Evolutionary conservation across 2,113 vertebrate genomes (phyloP).

Genomic region (Anoura caudifer): DNA sequence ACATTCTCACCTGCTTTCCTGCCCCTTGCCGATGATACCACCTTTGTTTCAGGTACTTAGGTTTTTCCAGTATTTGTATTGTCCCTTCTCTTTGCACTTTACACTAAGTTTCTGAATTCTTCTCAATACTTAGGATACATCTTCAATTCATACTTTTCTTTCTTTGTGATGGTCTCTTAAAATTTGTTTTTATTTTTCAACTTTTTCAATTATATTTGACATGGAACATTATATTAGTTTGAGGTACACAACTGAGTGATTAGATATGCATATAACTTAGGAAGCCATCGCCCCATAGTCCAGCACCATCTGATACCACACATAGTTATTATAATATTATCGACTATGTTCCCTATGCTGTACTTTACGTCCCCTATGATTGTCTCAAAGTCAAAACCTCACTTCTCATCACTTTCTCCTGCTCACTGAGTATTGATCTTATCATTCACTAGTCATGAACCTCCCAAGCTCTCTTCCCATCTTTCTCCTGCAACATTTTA

Average conservation of each 20-base stretch:
- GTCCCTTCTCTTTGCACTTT: background rate
- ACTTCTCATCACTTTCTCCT: background rate
- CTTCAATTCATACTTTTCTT: background rate
- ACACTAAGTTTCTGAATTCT: background rate
- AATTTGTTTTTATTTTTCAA: background rate
- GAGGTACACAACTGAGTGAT: background rate
- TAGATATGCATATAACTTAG: background rate
- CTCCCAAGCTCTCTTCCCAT: background rate
- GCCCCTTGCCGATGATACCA: background rate
- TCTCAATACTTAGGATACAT: background rate
- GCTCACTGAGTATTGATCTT: background rate
- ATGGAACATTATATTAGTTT: background rate
- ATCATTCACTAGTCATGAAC: background rate
- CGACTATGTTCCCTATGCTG: background rate
- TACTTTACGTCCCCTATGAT: background rate
- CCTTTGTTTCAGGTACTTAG: background rate
- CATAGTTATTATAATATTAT: background rate
- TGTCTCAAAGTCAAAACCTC: background rate
- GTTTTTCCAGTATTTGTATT: background rate
- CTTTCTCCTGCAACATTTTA: background rate
- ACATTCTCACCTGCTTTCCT: background rate
- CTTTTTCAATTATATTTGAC: background rate
- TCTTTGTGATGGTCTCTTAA: background rate
- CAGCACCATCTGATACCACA: background rate
- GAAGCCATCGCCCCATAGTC: background rate